Evolutionary conservation across 2,888 invertebrate species (phyloP).

Genomic region (Campoplex nolae): DNA sequence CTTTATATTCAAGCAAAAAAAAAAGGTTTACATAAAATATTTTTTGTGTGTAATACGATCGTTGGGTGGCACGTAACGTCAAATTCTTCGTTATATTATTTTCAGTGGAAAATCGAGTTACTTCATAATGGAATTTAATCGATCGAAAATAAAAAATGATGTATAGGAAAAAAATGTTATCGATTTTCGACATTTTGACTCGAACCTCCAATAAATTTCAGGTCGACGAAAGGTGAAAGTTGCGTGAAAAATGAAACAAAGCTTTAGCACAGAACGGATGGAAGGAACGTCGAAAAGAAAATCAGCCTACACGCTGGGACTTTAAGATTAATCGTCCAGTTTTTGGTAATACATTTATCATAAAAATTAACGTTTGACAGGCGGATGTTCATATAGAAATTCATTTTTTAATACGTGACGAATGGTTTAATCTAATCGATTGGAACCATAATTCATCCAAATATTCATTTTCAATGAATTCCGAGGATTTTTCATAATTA

Average conservation of each 20-base stretch:
- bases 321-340: neutral
- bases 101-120: neutral
- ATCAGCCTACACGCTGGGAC: neutral
- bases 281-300: neutral
- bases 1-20: neutral
- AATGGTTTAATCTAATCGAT: neutral
- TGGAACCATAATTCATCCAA: neutral
- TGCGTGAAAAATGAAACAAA: neutral
- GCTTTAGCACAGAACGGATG: neutral
- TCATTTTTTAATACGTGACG: neutral
- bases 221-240: neutral
- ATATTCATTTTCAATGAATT: neutral
- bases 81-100: neutral
- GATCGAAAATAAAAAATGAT: neutral
- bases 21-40: neutral
- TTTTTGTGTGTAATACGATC: neutral
- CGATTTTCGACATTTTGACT: neutral
- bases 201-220: neutral
- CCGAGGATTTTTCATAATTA: too few species aligned
- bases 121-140: neutral
- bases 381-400: neutral
- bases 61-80: neutral
- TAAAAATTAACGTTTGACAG: neutral
- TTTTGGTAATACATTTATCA: conserved; percentile 3
- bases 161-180: neutral